A percentile compares a stretch with the other conserved stretches of the same genome.
Evolutionary conservation across 2,113 vertebrate species (phyloP).

Genomic region (Scortum barcoo): DNA sequence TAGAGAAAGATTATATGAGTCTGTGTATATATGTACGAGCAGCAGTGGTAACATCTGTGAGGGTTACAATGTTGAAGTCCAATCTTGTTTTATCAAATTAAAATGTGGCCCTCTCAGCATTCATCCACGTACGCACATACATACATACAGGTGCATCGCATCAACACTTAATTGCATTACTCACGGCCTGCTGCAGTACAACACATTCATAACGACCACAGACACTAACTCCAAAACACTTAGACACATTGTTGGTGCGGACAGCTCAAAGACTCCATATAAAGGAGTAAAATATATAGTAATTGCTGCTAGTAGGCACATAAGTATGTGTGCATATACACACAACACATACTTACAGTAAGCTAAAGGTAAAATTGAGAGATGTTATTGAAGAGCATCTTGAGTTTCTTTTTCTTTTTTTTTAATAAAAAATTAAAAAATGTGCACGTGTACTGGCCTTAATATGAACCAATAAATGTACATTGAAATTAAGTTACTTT

Average conservation of each 20-base stretch:
- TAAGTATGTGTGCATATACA: neutral
- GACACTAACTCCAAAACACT: neutral
- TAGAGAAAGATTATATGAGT: neutral
- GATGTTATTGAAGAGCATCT: neutral
- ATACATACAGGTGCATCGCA: neutral
- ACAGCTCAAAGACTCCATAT: neutral
- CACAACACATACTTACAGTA: neutral
- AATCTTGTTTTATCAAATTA: conserved; percentile 72
- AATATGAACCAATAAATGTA: conserved; percentile 24
- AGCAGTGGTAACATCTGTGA: conserved; percentile 51
- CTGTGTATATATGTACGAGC: neutral
- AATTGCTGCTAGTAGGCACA: neutral
- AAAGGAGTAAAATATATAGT: neutral
- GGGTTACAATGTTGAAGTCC: conserved; percentile 54
- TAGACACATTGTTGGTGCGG: neutral
- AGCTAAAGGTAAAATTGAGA: neutral
- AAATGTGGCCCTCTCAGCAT: conserved; percentile 57
- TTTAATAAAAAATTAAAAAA: too few relatives aligned
- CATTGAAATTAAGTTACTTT: conserved; percentile 26
- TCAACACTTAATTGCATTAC: conserved; percentile 66
- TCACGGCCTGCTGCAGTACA: neutral
- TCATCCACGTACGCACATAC: conserved; percentile 36
- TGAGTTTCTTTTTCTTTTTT: neutral
- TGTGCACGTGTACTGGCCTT: neutral
- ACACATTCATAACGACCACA: neutral